Evolutionary conservation across 2,113 vertebrate species (phyloP).

Genomic region (Amazona vittata): DNA sequence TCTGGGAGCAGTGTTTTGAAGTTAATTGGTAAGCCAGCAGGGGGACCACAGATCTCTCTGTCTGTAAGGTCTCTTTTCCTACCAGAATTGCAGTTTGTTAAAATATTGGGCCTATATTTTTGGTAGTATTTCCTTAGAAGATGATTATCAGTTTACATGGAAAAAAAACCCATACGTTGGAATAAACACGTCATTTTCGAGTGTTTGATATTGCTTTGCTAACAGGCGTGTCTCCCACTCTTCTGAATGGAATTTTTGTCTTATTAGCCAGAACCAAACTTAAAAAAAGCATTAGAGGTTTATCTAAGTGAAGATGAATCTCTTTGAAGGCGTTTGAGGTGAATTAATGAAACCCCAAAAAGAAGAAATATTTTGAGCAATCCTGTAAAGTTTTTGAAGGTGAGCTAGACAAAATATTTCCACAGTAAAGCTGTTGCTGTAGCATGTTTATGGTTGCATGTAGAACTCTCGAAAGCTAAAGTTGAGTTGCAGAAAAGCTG

Average conservation of each 20-base stretch:
- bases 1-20: conserved; percentile 40
- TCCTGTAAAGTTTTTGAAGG: neutral
- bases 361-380: neutral
- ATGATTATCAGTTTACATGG: neutral
- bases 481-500: neutral
- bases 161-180: neutral
- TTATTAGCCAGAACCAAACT: neutral
- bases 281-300: neutral
- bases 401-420: neutral
- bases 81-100: neutral
- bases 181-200: neutral
- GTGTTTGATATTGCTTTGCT: neutral
- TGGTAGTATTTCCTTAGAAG: neutral
- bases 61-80: neutral
- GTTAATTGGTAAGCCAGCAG: conserved; percentile 69
- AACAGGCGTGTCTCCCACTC: neutral
- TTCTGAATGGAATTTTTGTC: neutral
- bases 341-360: neutral
- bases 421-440: neutral
- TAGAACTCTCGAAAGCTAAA: neutral
- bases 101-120: neutral
- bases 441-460: neutral
- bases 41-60: conserved; percentile 63
- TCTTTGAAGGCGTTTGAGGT: neutral
- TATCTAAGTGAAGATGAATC: neutral